A percentile compares a stretch with the other conserved stretches of the same genome.
Conservation (phyloP, 2,113 vertebrate genomes). For the Vidua chalybeata region DNA sequence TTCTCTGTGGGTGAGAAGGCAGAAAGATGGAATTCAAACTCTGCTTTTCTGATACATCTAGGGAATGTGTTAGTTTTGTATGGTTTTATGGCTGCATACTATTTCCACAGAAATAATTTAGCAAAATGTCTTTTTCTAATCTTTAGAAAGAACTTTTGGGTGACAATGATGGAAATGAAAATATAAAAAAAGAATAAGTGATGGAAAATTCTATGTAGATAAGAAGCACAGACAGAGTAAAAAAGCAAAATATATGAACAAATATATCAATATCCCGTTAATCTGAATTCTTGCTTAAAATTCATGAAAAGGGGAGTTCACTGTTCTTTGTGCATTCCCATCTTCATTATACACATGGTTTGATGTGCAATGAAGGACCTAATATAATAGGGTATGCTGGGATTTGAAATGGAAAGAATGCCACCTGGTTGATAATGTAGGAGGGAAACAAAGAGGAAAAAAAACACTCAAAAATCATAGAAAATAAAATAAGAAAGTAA, state of each 20-base stretch:
- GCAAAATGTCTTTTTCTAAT: not conserved
- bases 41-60: not conserved
- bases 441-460: not conserved
- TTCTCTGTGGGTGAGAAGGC: not conserved
- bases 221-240: not conserved
- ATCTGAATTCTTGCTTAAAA: not conserved
- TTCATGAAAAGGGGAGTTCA: not conserved
- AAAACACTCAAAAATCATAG: rapidly evolving
- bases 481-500: not conserved
- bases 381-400: not conserved
- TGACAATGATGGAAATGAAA: not conserved
- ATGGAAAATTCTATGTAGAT: not conserved
- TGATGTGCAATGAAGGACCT: not conserved
- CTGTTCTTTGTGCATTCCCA: not conserved
- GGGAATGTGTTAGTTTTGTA: not conserved
- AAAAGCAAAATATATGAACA: not conserved
- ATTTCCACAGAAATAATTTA: not conserved
- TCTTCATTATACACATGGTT: not conserved
- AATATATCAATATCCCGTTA: not conserved
- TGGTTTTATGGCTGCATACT: not conserved
- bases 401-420: not conserved
- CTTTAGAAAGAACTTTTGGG: not conserved
- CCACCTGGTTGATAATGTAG: not conserved
- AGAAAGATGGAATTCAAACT: not conserved
- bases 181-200: not conserved